These are phyloP conservation scores for Ectropis crepuscularia DNA, from an alignment of 2,888 invertebrate genomes.

Conservation along the genomic window DNA sequence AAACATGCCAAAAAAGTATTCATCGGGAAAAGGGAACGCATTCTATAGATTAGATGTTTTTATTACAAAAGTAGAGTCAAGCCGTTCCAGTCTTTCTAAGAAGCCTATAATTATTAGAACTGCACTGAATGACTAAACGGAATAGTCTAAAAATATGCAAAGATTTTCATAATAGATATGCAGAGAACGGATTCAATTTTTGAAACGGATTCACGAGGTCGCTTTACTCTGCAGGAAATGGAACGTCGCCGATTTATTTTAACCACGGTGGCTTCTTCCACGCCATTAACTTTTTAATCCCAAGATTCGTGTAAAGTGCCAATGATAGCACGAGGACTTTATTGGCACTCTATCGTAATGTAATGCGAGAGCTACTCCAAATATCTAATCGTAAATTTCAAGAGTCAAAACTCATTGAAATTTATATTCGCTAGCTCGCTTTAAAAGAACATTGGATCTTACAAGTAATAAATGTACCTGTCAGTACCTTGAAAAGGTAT, in stretches of 20 bases:
- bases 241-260: slow-evolving; percentile 80
- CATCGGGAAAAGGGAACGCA: no score
- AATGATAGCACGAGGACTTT: slow-evolving; percentile 55
- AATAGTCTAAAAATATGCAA: no score
- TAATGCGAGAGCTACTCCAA: slow-evolving; percentile 15
- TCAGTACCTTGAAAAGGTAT: slow-evolving; percentile 63
- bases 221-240: slow-evolving; percentile 74
- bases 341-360: slow-evolving; percentile 22
- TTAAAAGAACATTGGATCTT: slow-evolving; percentile 27
- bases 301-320: slow-evolving; percentile 73
- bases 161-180: background rate
- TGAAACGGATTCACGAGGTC: slow-evolving; percentile 68
- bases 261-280: slow-evolving; percentile 78
- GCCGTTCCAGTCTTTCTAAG: no score
- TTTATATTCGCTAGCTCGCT: slow-evolving; percentile 16
- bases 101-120: no score
- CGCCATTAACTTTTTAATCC: slow-evolving; percentile 81
- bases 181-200: slow-evolving; percentile 54
- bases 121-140: no score
- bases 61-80: no score
- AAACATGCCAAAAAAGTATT: no score
- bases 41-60: no score
- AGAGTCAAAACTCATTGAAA: slow-evolving; percentile 10
- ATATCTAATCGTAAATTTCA: slow-evolving; percentile 10
- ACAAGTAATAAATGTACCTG: slow-evolving; percentile 51